Percentiles rank a stretch among this genome's conserved stretches.
Conservation (phyloP, 2,888 invertebrate species). For the Aphodius sticticus region DNA sequence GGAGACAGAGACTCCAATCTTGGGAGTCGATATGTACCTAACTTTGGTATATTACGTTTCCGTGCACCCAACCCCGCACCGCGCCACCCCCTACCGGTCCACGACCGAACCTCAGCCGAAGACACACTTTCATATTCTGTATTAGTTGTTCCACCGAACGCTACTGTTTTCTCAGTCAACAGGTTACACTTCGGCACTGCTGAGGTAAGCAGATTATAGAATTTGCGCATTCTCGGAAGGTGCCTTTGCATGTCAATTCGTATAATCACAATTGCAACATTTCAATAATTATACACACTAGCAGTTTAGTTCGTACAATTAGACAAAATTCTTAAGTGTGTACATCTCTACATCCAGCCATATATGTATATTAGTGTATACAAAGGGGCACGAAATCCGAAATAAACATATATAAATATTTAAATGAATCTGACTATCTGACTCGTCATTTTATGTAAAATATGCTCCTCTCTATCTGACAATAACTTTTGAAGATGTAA, state of each 20-base stretch:
- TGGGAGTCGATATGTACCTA: conserved; percentile 20
- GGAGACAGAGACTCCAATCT: conserved; percentile 13
- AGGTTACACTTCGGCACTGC: conserved; percentile 13
- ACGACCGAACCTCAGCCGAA: neutral
- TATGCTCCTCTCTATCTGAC: neutral
- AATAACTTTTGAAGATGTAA: neutral
- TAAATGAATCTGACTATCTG: neutral
- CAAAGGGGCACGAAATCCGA: too few species aligned
- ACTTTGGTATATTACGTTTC: conserved; percentile 15
- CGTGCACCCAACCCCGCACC: neutral
- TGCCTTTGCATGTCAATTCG: neutral
- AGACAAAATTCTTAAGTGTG: too few species aligned
- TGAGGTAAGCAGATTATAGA: conserved; percentile 8
- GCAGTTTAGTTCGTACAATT: too few species aligned
- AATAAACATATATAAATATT: neutral
- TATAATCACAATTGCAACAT: neutral
- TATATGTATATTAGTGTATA: too few species aligned
- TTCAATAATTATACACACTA: neutral
- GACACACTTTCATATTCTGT: conserved; percentile 29
- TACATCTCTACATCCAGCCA: too few species aligned
- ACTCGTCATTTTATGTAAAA: neutral
- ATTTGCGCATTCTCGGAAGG: neutral
- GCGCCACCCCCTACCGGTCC: neutral
- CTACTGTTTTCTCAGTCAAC: conserved; percentile 26
- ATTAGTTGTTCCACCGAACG: neutral